A percentile compares a stretch with the other conserved stretches of the same genome.
Evolutionary conservation across 2,888 invertebrate genomes (phyloP).

Genomic region (Colostygia pectinataria): DNA sequence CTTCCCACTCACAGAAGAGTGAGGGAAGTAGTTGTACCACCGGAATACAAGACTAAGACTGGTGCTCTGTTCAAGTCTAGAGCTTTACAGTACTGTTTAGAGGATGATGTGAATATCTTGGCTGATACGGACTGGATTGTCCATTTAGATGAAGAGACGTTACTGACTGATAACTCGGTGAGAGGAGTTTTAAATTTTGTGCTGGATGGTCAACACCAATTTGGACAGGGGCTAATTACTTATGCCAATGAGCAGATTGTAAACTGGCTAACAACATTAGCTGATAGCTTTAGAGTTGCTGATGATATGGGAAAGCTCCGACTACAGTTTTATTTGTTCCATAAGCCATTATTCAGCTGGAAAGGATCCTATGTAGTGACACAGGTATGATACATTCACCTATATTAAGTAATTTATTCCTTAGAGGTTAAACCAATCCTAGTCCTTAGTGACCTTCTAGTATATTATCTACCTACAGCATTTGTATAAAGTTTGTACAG

Average conservation of each 20-base stretch:
- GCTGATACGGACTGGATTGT: conserved; percentile 97
- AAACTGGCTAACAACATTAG: conserved; percentile 98
- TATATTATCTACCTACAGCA: too few relatives aligned
- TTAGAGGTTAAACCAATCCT: too few relatives aligned
- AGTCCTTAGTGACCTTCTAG: too few relatives aligned
- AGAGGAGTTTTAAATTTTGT: conserved; percentile 97
- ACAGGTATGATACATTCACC: conserved; percentile 83
- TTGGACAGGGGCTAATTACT: conserved; percentile 97
- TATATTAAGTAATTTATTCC: neutral
- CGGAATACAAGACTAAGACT: conserved; percentile 92
- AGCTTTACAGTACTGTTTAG: conserved; percentile 97
- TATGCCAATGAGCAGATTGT: conserved; percentile 98
- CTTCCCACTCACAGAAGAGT: conserved; percentile 90
- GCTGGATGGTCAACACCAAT: conserved; percentile 95
- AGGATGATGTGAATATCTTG: conserved; percentile 92
- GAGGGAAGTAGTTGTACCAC: conserved; percentile 94
- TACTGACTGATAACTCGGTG: conserved; percentile 95
- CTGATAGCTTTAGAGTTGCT: conserved; percentile 97
- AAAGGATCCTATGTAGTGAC: conserved; percentile 99
- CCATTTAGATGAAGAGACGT: conserved; percentile 98
- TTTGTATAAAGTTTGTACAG: too few relatives aligned
- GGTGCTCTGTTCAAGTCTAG: conserved; percentile 97
- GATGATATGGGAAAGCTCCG: conserved; percentile 99
- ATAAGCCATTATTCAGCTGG: conserved; percentile 98
- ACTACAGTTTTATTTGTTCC: conserved; percentile 95